Evolutionary conservation across 2,888 invertebrate species (phyloP).

Genomic region (Agriopis marginaria): DNA sequence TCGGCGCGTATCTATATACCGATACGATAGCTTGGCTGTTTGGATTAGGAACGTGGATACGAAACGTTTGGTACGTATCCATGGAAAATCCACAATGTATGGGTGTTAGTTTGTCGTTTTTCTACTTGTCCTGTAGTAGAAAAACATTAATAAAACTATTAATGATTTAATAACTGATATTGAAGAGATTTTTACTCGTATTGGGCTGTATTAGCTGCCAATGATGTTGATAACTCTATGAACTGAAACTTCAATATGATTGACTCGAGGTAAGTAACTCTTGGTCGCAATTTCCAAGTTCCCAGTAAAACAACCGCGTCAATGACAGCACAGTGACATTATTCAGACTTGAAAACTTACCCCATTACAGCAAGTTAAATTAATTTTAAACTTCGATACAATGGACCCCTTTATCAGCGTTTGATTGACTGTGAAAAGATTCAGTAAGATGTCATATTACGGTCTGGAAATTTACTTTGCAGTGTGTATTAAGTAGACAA

Average conservation of each 20-base stretch:
- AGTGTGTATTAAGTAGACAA: not conserved
- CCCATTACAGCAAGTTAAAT: constrained; percentile 33
- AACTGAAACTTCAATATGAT: not conserved
- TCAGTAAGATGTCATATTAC: not conserved
- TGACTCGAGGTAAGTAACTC: not conserved
- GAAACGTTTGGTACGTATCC: too few species aligned
- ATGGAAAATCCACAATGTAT: too few species aligned
- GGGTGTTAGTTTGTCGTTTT: too few species aligned
- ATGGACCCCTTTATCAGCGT: constrained; percentile 18
- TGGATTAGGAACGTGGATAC: too few species aligned
- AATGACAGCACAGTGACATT: constrained; percentile 29
- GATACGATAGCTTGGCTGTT: too few species aligned
- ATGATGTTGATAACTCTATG: not conserved
- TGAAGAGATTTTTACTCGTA: too few species aligned
- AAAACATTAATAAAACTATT: too few species aligned
- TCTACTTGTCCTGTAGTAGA: too few species aligned
- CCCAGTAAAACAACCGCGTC: constrained; percentile 27
- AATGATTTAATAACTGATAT: too few species aligned
- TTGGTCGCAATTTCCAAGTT: constrained; percentile 15
- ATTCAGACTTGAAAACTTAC: constrained; percentile 30
- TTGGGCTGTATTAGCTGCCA: too few species aligned
- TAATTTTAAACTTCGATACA: constrained; percentile 33
- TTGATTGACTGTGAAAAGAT: constrained; percentile 29
- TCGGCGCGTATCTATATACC: too few species aligned
- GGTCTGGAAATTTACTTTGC: not conserved